Evolutionary conservation across 2,797 vertebrate species (phyloP).

Genomic region (Malacoraja senta): DNA sequence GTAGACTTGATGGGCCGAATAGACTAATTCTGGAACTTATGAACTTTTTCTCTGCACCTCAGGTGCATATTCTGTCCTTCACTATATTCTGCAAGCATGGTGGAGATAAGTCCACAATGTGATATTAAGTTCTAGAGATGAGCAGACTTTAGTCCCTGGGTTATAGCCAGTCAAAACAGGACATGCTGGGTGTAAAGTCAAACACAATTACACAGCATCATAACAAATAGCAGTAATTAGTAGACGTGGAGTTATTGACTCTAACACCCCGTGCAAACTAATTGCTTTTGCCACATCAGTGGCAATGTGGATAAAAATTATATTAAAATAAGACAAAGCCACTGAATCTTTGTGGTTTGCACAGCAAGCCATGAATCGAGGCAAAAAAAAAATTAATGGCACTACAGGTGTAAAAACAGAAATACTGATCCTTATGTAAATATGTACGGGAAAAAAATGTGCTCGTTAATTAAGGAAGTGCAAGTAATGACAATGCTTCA

Average conservation of each 20-base stretch:
- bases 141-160: neutral
- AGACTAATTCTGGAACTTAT: too few relatives aligned
- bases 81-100: neutral
- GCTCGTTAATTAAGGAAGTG: slow-evolving; percentile 26
- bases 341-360: neutral
- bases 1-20: too few relatives aligned
- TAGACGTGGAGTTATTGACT: neutral
- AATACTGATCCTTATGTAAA: slow-evolving; percentile 21
- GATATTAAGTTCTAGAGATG: neutral
- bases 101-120: neutral
- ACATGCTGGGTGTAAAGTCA: neutral
- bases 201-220: neutral
- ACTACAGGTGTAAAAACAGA: neutral
- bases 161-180: neutral
- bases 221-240: slow-evolving; percentile 5
- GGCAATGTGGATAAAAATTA: neutral
- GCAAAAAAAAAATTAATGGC: slow-evolving; percentile 1
- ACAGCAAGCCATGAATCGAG: neutral
- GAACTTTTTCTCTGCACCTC: too few relatives aligned
- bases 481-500: slow-evolving; percentile 27
- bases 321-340: neutral
- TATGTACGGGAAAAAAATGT: neutral
- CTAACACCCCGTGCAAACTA: neutral
- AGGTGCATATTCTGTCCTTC: neutral
- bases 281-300: neutral